Conservation (phyloP, 1,140 invertebrate species). For the Ericerus pela region DNA sequence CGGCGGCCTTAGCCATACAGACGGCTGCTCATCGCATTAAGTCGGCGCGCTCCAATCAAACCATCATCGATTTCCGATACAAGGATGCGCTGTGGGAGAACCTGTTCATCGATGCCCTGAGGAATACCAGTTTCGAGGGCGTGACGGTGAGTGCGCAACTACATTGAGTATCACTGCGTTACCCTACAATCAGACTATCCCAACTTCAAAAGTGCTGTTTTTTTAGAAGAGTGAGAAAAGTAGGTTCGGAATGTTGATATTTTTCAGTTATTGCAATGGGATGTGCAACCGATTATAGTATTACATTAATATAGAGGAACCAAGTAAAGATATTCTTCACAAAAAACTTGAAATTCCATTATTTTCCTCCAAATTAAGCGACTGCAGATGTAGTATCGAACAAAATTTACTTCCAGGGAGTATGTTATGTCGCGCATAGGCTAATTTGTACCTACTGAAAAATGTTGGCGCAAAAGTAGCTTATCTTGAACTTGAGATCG, state of each 20-base stretch:
- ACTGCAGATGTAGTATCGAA: no score
- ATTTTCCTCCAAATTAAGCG: no score
- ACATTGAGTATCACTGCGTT: neutral
- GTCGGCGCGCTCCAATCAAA: constrained; percentile 43
- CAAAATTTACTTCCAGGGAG: no score
- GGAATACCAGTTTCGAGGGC: constrained; percentile 82
- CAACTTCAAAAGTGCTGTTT: neutral
- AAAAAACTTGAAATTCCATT: no score
- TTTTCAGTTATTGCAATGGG: no score
- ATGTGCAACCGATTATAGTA: no score
- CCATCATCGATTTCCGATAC: constrained; percentile 65
- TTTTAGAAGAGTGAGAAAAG: neutral
- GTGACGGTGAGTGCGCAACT: constrained; percentile 53
- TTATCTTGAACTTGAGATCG: no score
- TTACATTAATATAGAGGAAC: neutral
- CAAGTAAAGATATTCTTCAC: no score
- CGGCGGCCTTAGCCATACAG: constrained; percentile 80
- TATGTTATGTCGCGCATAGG: no score
- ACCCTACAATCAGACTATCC: neutral
- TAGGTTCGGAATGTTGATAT: neutral
- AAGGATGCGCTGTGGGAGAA: constrained; percentile 72
- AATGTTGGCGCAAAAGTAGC: no score
- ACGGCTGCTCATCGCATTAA: constrained; percentile 57
- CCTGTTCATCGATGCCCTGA: constrained; percentile 70
- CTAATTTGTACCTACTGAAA: no score